Base-by-base conservation (phyloP, 2,113 vertebrate species). In the Ornithorhynchus anatinus region DNA sequence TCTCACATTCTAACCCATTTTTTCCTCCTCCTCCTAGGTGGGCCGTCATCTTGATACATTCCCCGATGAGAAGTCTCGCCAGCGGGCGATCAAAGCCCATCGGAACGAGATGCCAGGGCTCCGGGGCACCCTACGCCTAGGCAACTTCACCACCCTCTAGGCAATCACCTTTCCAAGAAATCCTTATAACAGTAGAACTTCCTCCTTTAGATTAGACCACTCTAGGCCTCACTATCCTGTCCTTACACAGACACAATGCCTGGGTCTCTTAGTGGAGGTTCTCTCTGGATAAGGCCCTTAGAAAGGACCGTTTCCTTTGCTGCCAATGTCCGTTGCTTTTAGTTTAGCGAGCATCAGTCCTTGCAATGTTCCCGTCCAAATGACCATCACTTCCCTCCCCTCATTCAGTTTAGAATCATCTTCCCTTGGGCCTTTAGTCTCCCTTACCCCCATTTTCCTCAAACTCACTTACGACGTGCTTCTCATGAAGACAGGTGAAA, bases 21-120 rank as follows among this genome's bases (percentile, higher is more conserved):
- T 1, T 48, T 45, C 77, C 65, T 69, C 60, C 47, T 70, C 45
- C 73, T 50, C 4, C 8, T 75, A 97, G 97, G 92, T 92, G 36
- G 79, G 76, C 15, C 69, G 94, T 42, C 93, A 92, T 25, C 92
- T 98, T 6, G 85, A 94, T 39, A 98, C 96, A 35, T 97, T 98
- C 88, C 92, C 90, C 59, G 88, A 87, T 1, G 75, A 57, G 4
- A 79, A 67, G 0, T 77, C 90, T 10, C 86, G 84, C 8, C 84
- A 75, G 62, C 87, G 82, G 48, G 94, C 94, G 0, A 50, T 95
- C 59, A 89, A 77, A 56, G 87, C 90, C 44, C 91, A 89, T 33
- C 80, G 1, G 2, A 89, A 92, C 10, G 92, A 90, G 31, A 38
- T 20, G 0, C 78, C 86, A 1, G 86, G 37, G 7, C 86, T 90